phyloP scores from a whole-genome alignment of 2,888 invertebrate species.

The Heliconius sara region DNA sequence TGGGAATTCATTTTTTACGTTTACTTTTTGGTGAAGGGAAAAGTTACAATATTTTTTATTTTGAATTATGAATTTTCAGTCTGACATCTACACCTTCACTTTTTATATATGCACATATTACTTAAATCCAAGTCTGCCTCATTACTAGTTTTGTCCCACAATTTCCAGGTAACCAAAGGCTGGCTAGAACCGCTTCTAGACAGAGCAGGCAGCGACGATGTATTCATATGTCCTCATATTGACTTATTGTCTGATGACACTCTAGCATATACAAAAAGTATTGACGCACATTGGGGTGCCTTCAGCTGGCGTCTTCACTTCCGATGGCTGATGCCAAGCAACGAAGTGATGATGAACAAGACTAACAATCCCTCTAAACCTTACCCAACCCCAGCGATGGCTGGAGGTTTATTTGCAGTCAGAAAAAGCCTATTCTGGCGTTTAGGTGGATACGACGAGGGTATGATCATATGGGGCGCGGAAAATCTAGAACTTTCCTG shows the following conservation, averaged over 20 bases:
- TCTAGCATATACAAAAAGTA: slow-evolving; percentile 96
- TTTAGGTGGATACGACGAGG: slow-evolving; percentile 89
- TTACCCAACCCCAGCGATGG: slow-evolving; percentile 94
- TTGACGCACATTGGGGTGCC: slow-evolving; percentile 98
- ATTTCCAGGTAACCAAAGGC: slow-evolving; percentile 82
- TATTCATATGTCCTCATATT: slow-evolving; percentile 79
- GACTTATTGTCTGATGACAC: slow-evolving; percentile 96
- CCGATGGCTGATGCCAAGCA: slow-evolving; percentile 91
- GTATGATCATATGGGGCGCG: slow-evolving; percentile 97
- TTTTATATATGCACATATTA: not conserved
- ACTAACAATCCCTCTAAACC: slow-evolving; percentile 87
- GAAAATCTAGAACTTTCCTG: slow-evolving; percentile 99
- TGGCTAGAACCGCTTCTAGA: slow-evolving; percentile 85
- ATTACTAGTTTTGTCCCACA: not conserved
- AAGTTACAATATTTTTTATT: too few species aligned
- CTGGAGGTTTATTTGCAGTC: slow-evolving; percentile 96
- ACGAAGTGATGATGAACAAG: slow-evolving; percentile 85
- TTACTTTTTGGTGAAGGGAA: too few species aligned
- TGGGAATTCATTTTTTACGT: too few species aligned
- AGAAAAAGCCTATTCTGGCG: slow-evolving; percentile 93
- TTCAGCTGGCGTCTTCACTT: slow-evolving; percentile 99
- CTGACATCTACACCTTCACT: not conserved
- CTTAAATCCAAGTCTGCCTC: not conserved
- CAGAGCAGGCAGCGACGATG: slow-evolving; percentile 79
- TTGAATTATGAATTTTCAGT: too few species aligned